Percentiles rank a stretch among this genome's conserved stretches.
phyloP scores from a whole-genome alignment of 2,888 invertebrate species.

The Lycaena phlaeas region DNA sequence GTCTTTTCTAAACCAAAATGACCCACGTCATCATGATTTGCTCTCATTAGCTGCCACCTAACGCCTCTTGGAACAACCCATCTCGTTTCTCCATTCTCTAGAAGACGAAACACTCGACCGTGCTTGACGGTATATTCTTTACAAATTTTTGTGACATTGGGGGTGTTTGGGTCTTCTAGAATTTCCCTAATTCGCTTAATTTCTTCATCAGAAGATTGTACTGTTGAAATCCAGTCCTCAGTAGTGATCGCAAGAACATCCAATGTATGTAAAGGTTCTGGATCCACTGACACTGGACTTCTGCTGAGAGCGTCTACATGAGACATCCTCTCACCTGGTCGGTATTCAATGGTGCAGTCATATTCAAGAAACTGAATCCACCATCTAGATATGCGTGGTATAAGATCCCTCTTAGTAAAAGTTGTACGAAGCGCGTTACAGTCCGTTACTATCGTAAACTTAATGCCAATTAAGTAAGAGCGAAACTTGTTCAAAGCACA shows the following conservation, averaged over 20 bases:
- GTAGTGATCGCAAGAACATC: neutral
- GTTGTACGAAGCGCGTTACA: constrained; percentile 24
- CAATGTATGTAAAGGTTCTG: neutral
- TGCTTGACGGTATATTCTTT: constrained; percentile 20
- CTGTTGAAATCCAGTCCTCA: constrained; percentile 9
- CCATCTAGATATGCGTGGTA: constrained; percentile 13
- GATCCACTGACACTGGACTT: neutral
- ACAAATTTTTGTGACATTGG: constrained; percentile 10
- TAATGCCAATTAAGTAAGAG: constrained; percentile 13
- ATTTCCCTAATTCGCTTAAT: constrained; percentile 15
- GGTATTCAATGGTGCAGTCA: constrained; percentile 12
- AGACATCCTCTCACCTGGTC: constrained; percentile 7
- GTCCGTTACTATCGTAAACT: constrained; percentile 25
- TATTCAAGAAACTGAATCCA: constrained; percentile 16
- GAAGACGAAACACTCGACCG: constrained; percentile 13
- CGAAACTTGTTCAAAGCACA: constrained; percentile 10
- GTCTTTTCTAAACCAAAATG: too few relatives aligned
- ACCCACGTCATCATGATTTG: too few relatives aligned
- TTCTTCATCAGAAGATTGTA: constrained; percentile 10
- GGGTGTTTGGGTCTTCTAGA: constrained; percentile 8
- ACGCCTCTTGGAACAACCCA: constrained; percentile 22
- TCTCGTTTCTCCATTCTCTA: constrained; percentile 7
- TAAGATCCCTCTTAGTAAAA: neutral
- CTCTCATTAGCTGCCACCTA: too few relatives aligned
- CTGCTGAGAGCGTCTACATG: neutral